Percentiles rank a stretch among this genome's conserved stretches.
Conservation (phyloP, 2,113 vertebrate species). For the Scytalopus superciliaris region DNA sequence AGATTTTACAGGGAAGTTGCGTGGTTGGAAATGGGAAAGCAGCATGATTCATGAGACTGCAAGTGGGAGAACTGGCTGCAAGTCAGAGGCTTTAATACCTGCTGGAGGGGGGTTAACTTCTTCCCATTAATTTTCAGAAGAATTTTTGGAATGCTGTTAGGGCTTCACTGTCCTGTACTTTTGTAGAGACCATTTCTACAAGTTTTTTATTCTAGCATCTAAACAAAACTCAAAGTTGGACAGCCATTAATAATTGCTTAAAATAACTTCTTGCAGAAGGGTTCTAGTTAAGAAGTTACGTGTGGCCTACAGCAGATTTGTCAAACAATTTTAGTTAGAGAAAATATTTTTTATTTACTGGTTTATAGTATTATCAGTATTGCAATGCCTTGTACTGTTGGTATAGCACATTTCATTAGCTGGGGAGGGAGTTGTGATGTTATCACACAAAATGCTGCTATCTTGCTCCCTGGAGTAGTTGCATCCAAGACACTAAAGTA, state of each 20-base stretch:
- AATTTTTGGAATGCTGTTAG: neutral
- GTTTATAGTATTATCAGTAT: neutral
- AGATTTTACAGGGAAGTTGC: neutral
- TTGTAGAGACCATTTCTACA: neutral
- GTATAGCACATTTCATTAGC: neutral
- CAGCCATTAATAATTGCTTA: neutral
- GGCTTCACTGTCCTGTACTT: neutral
- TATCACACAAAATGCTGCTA: neutral
- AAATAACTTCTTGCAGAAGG: neutral
- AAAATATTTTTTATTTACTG: neutral
- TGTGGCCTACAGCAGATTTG: neutral
- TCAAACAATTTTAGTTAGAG: neutral
- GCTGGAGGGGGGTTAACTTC: neutral
- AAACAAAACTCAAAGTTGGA: neutral
- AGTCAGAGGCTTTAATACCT: neutral
- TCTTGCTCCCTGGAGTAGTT: neutral
- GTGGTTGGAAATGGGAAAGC: neutral
- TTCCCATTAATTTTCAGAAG: neutral
- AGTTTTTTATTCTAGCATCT: neutral
- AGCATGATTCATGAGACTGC: neutral
- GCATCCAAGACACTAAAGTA: neutral
- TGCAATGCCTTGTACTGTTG: neutral
- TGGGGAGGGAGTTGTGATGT: neutral
- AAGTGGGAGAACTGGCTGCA: neutral
- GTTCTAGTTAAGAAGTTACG: neutral